Base-by-base conservation (phyloP, 2,113 vertebrate species). In the Terrapene triunguis region DNA sequence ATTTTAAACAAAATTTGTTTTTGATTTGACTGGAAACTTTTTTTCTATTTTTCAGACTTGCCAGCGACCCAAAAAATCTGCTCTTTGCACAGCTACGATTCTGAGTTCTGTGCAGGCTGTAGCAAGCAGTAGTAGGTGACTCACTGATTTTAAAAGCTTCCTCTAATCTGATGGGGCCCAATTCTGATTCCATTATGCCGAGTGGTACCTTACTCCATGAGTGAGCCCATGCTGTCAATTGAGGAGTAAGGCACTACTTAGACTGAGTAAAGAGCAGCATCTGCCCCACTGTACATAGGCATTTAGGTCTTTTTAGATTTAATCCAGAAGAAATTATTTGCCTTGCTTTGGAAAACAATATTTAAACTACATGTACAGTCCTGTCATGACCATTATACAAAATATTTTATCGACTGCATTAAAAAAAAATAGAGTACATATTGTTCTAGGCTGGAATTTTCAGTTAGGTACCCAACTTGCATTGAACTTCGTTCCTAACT, bases 341-440 rank as follows among this genome's bases (percentile, higher is more conserved):
- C 57, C 57, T 35, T 50, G 81, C 44, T 65, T 62, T 50, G 44
- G 19, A 32, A 17, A 44, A 32, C 32, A 59, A 10, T 50, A 50
- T 62, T 35, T 84, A 47, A 62, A 7, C 4, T 57, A 35, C 29
- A 55, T 21, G 32, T 2, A 21, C 82, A 14, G 5, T 47, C 13
- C 57, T 65, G 16, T 5, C 14, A 8, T 48, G 42, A 59, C 82
- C 10, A 19, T 38, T 44, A 44, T 11, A 3, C 1, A 44, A 65
- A 83, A 53, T 6, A 48, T 57, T 17, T 35, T 4, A 1, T 0
- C 0, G 25, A 29, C 65, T 38, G 25, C 3, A 2, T 32, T 44
- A 44, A 55, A 65, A 3, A 50, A 72, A 50, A 78, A 54, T 55
- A 25, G 19, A 12, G 21, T 44, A 14, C 42, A 29, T 47, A 27